Evolutionary conservation across 1,140 invertebrate species (phyloP), one percentile per base, ranked within the genome.

Genomic region (Aphelenchoides besseyi): DNA sequence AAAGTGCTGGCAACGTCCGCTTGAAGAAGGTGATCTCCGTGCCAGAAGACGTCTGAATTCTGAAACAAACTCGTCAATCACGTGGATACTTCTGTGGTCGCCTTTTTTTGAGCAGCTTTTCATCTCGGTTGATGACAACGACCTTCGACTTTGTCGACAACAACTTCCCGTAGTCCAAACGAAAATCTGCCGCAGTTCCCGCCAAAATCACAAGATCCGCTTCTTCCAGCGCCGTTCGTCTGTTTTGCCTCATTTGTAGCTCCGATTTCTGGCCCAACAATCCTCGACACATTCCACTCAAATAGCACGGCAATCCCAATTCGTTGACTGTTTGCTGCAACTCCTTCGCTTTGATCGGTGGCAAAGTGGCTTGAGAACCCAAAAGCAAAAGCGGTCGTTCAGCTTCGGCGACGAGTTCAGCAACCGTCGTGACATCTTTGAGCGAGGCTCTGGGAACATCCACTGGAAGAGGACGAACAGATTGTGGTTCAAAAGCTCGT

Each of bases 11-110:
- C 88, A 16, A 88, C 88, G 85, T 90, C 89, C 9, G 85, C 87
- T 78, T 88, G 84, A 18, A 89, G 80, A 1, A 88, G 86, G 9
- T 89, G 68, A 16, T 86, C 85, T 16, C 89, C 88, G 63, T 88
- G 88, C 89, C 89, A 90, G 80, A 90, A 90, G 79, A 89, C 86
- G 64, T 88, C 88, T 1, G 88, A 86, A 82, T 90, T 90, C 88
- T 89, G 75, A 35, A 74, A 59, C 1, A 63, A 61, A 54, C 1
- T 1, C 26, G n/a, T 61, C 59, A 48, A n/a, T 61, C 30, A 2
- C 18, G 16, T 18, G 2, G 30, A 28, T 61, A 66, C 63, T 2
- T n/a, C 16, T 2, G 1, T 12, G 30, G 36, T 66, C 1, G 18
- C n/a, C 0, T 89, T 85, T 88, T 89, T 16, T 85, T 84, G 16